phyloP scores from a whole-genome alignment of 2,888 invertebrate genomes.

The Spisula solida region DNA sequence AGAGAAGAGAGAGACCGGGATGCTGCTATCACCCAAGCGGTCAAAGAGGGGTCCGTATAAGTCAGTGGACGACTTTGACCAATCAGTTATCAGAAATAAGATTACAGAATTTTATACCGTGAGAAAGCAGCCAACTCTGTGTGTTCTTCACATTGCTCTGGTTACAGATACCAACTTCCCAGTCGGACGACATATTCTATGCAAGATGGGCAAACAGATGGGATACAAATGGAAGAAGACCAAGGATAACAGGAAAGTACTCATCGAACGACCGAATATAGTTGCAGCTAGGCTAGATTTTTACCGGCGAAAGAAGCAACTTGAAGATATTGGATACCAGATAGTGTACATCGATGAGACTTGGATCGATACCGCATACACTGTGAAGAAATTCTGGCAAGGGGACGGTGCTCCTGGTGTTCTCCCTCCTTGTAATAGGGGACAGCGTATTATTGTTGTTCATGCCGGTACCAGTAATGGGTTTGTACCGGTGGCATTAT shows the following conservation, averaged over 20 bases:
- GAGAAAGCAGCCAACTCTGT: slow-evolving; percentile 21
- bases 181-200: not conserved
- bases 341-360: slow-evolving; percentile 58
- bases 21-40: too few relatives aligned
- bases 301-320: slow-evolving; percentile 32
- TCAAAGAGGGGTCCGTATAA: not conserved
- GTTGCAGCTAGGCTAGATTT: slow-evolving; percentile 35
- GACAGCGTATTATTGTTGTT: slow-evolving; percentile 52
- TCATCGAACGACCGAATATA: slow-evolving; percentile 25
- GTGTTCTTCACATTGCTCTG: slow-evolving; percentile 10
- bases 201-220: slow-evolving; percentile 10
- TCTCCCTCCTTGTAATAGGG: slow-evolving; percentile 24
- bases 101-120: slow-evolving; percentile 39
- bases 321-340: slow-evolving; percentile 26
- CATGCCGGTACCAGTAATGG: slow-evolving; percentile 42
- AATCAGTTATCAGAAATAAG: not conserved
- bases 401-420: slow-evolving; percentile 20
- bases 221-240: slow-evolving; percentile 47
- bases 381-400: slow-evolving; percentile 57
- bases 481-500: slow-evolving; percentile 37
- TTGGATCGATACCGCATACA: slow-evolving; percentile 54
- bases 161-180: slow-evolving; percentile 25
- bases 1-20: too few relatives aligned
- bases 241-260: slow-evolving; percentile 31
- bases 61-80: slow-evolving; percentile 43